Base-by-base conservation (phyloP, 23 tunicate genomes). In the Phallusia fumigata region DNA sequence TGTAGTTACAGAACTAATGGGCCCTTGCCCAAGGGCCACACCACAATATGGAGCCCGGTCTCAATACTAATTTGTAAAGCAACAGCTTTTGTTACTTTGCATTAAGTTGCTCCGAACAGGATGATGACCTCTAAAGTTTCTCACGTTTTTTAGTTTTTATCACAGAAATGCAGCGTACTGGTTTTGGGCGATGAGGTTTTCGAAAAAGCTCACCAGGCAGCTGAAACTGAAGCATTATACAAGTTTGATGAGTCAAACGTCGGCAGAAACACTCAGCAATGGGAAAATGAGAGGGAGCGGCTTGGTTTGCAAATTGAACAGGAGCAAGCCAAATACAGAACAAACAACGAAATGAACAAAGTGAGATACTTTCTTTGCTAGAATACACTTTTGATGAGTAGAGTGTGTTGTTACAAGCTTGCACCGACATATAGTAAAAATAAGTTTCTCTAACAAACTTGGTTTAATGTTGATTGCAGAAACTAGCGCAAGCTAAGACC, bases 341-440 rank as follows among this genome's bases (percentile, higher is more conserved):
- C n/a, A 33, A 30, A 24, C 77, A 74, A 74, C 77, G 77, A 74
- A 18, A 32, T 74, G 36, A 74, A 74, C 77, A 31, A 19, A 74
- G 77, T 74, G 30, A 74, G 3, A 18, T 74, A 30, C 30, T 24
- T 58, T 24, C 28, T 21, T 6, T 21, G 26, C 3, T 58, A 22
- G 26, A 58, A 58, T 5, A 58, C 8, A 6, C 28, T 6, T 58
- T 22, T 58, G 69, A 21, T 13, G 26, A 24, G 16, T 58, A 58
- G 16, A 58, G 16, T 58, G 16, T 58, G 13, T 21, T 58, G 8
- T 58, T 24, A 13, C 5, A 58, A 8, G 13, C 13, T 58, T 58
- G 69, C 69, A 13, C 11, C 26, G 69, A 58, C 11, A 58, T 24
- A 58, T 5, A 3, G 47, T 3, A 5, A 40, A 10, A 3, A 40